phyloP scores from a whole-genome alignment of 2,797 vertebrate species.

The Sebastes baramenuke region DNA sequence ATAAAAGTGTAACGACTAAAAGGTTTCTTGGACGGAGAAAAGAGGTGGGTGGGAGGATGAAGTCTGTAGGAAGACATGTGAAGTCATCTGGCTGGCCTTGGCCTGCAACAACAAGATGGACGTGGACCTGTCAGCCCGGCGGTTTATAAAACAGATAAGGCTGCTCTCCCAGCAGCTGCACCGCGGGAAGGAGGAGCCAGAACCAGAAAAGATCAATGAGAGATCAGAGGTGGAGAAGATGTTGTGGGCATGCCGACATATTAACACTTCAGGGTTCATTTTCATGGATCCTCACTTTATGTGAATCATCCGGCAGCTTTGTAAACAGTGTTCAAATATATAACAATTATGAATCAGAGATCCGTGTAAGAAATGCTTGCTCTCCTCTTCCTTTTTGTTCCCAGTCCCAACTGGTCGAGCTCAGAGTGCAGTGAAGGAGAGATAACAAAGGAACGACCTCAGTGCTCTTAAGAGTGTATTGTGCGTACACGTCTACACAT shows the following conservation, averaged over 20 bases:
- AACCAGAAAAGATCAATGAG: not conserved
- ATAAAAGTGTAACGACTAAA: not conserved
- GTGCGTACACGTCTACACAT: conserved; percentile 39
- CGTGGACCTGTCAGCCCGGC: not conserved
- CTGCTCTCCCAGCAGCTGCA: conserved; percentile 41
- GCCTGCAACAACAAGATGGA: not conserved
- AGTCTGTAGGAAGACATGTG: not conserved
- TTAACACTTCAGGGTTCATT: not conserved
- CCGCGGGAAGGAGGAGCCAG: not conserved
- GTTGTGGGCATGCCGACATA: not conserved
- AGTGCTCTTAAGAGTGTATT: not conserved
- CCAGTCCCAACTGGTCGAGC: not conserved
- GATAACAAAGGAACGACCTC: conserved; percentile 17
- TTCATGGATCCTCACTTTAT: not conserved
- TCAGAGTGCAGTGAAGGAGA: not conserved
- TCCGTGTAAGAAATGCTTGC: not conserved
- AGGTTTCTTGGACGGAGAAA: not conserved
- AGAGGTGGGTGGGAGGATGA: conserved; percentile 4
- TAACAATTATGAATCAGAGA: not conserved
- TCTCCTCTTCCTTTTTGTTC: conserved; percentile 5
- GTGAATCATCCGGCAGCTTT: not conserved
- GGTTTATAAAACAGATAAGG: conserved; percentile 21
- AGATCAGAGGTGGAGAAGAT: not conserved
- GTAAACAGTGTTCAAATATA: not conserved
- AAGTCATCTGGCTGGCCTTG: conserved; percentile 38